These are phyloP conservation scores for Potamarius usumacintae DNA, from an alignment of 2,113 vertebrate species.

Conservation along the genomic window DNA sequence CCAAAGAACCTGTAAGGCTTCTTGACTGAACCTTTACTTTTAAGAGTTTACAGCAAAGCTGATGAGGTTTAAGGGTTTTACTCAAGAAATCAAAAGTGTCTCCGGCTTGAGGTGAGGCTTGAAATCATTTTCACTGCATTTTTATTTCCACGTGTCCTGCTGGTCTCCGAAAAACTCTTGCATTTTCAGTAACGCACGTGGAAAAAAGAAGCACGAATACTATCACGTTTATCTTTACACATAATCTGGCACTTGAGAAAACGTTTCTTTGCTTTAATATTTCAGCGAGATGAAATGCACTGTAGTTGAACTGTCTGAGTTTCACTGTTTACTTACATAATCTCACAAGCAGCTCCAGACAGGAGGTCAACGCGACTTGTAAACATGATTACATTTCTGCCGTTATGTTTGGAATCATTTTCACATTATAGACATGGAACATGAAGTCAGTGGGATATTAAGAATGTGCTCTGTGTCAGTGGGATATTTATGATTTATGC, in stretches of 20 bases:
- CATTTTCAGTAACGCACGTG: background rate
- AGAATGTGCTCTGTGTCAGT: background rate
- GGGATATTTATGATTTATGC: conserved; percentile 16
- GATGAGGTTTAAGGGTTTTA: background rate
- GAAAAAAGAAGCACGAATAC: background rate
- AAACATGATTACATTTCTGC: background rate
- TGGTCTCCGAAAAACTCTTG: background rate
- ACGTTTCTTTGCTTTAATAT: background rate
- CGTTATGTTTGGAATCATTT: conserved; percentile 17
- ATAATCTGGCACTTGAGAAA: background rate
- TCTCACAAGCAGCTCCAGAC: conserved; percentile 24
- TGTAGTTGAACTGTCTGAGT: background rate
- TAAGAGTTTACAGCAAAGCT: background rate
- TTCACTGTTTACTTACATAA: conserved; percentile 29
- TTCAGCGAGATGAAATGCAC: background rate
- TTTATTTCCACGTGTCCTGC: background rate
- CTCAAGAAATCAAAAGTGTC: background rate
- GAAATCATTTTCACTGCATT: background rate
- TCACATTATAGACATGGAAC: background rate
- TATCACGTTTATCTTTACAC: background rate
- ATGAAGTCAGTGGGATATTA: conserved; percentile 9
- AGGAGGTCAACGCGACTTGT: conserved; percentile 16
- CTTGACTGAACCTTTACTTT: background rate
- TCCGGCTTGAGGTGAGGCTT: background rate
- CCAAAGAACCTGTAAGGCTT: background rate